Evolutionary conservation across 2,797 vertebrate species (phyloP).

Genomic region (Sebastiscus tertius): DNA sequence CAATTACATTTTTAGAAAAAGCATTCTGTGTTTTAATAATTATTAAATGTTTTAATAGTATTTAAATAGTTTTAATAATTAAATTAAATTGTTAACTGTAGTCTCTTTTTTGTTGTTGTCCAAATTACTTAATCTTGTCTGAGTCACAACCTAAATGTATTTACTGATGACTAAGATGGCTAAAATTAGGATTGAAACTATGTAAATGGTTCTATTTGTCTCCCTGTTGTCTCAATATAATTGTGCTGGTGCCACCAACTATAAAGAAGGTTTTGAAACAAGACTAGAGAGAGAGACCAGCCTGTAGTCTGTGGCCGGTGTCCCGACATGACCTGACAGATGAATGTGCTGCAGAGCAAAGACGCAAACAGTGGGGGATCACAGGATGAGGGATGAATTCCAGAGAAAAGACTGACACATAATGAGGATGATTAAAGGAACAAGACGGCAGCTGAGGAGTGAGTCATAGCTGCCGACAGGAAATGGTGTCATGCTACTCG

Average conservation of each 20-base stretch:
- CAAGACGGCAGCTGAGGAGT: conserved; percentile 9
- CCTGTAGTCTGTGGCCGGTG: neutral
- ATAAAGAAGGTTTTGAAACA: neutral
- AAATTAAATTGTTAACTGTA: fast-evolving
- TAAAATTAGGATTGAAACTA: neutral
- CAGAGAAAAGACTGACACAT: conserved; percentile 33
- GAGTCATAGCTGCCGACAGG: conserved; percentile 56
- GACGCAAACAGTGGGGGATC: conserved; percentile 23
- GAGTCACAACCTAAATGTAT: neutral
- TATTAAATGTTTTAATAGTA: no score
- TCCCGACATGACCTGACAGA: conserved; percentile 32
- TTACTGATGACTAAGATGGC: neutral
- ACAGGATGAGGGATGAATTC: conserved; percentile 26
- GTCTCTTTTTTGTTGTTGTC: no score
- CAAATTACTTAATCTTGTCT: neutral
- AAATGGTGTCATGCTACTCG: conserved; percentile 24
- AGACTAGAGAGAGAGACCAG: neutral
- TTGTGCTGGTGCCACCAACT: neutral
- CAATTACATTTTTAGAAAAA: no score
- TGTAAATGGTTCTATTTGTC: neutral
- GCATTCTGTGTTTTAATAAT: no score
- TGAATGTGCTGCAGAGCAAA: conserved; percentile 10
- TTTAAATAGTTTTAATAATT: no score
- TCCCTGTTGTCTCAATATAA: neutral
- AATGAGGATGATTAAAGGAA: conserved; percentile 40